Evolutionary conservation across 2,113 vertebrate genomes (phyloP).

Genomic region (Calyptommatus sinebrachiatus): DNA sequence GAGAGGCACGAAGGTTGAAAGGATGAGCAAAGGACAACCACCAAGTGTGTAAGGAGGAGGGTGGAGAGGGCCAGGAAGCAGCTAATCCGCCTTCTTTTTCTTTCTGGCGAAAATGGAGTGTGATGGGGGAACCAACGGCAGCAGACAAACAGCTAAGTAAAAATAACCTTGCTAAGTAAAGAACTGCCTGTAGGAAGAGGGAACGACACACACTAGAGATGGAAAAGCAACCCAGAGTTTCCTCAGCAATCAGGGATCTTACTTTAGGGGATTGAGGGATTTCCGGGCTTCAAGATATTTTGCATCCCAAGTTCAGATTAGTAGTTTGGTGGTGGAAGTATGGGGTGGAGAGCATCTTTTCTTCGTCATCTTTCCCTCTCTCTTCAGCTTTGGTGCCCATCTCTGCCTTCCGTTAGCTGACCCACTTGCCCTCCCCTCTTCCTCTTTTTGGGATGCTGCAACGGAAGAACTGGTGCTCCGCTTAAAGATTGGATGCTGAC

Average conservation of each 20-base stretch:
- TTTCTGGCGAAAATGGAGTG: not conserved
- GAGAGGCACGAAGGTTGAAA: no score
- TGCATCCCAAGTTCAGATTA: not conserved
- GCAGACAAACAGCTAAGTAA: not conserved
- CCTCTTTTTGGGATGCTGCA: not conserved
- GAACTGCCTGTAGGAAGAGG: not conserved
- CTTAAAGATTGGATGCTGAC: no score
- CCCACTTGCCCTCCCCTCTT: not conserved
- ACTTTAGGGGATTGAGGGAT: no score
- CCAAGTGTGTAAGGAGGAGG: no score
- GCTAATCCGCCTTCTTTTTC: not conserved
- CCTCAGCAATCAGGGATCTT: no score
- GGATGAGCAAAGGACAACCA: not conserved
- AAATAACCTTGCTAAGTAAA: conserved; percentile 25
- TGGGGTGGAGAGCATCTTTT: not conserved
- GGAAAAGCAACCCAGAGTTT: no score
- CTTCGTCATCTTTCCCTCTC: no score
- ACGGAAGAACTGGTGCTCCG: no score
- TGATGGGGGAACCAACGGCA: not conserved
- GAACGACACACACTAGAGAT: no score
- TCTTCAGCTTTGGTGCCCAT: no score
- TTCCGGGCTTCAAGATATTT: not conserved
- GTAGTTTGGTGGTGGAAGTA: no score
- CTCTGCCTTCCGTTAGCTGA: not conserved
- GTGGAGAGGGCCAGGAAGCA: not conserved